These are phyloP conservation scores for Idaea straminata DNA, from an alignment of 2,888 invertebrate genomes.

Conservation along the genomic window DNA sequence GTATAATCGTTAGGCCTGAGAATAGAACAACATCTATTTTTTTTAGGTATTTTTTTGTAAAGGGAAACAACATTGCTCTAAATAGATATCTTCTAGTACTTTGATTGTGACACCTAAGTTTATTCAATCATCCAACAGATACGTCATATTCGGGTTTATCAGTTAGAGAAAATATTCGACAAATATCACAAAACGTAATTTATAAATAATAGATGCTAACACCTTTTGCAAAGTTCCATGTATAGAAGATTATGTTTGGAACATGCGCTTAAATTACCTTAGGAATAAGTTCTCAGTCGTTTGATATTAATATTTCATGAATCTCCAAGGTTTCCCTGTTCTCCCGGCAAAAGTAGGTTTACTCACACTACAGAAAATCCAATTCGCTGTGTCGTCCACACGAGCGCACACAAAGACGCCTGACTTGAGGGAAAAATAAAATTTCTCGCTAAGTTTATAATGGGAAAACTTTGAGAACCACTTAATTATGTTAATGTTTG, in stretches of 20 bases:
- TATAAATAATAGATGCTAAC: conserved; percentile 26
- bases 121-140: neutral
- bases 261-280: conserved; percentile 55
- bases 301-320: conserved; percentile 73
- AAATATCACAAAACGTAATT: conserved; percentile 18
- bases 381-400: conserved; percentile 73
- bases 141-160: neutral
- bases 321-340: conserved; percentile 75
- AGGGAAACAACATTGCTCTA: too few relatives aligned
- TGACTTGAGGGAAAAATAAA: conserved; percentile 81
- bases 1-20: too few relatives aligned
- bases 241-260: conserved; percentile 40
- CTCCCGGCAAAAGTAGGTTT: conserved; percentile 77
- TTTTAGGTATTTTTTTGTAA: too few relatives aligned
- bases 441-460: conserved; percentile 81
- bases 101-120: neutral
- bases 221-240: conserved; percentile 18
- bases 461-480: conserved; percentile 81
- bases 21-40: too few relatives aligned
- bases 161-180: neutral
- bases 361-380: conserved; percentile 77
- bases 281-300: conserved; percentile 62
- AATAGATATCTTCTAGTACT: too few relatives aligned
- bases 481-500: conserved; percentile 81
- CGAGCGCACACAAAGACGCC: conserved; percentile 69